phyloP scores from a whole-genome alignment of 2,888 invertebrate species.

The Xestia sexstrigata region DNA sequence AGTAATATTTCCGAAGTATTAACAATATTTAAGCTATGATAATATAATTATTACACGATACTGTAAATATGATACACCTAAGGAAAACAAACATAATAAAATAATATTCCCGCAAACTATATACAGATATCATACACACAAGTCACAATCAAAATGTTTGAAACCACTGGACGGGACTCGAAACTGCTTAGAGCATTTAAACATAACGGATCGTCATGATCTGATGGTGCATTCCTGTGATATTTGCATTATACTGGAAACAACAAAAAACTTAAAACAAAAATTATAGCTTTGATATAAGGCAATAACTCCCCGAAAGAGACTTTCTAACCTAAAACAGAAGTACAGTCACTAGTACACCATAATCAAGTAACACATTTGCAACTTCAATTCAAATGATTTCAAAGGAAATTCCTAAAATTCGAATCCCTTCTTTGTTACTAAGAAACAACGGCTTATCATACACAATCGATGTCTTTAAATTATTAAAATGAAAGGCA shows the following conservation, averaged over 20 bases:
- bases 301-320: background rate
- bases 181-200: conserved; percentile 56
- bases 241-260: background rate
- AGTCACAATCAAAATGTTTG: conserved; percentile 45
- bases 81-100: conserved; percentile 32
- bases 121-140: conserved; percentile 53
- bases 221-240: background rate
- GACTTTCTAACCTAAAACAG: background rate
- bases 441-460: background rate
- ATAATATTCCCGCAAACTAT: conserved; percentile 46
- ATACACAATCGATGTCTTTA: background rate
- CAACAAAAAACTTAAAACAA: too few relatives aligned
- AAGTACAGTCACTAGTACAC: background rate
- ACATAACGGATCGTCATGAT: conserved; percentile 20
- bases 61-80: conserved; percentile 40
- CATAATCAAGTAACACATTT: background rate
- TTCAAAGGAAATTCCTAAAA: background rate
- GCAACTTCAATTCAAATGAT: background rate
- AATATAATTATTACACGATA: conserved; percentile 36
- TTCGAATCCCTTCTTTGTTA: background rate
- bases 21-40: conserved; percentile 45
- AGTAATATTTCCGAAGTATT: conserved; percentile 37
- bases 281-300: background rate
- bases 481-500: background rate
- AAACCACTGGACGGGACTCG: conserved; percentile 65